Conservation (phyloP, 2,888 invertebrate species). For the Oscheius onirici region DNA sequence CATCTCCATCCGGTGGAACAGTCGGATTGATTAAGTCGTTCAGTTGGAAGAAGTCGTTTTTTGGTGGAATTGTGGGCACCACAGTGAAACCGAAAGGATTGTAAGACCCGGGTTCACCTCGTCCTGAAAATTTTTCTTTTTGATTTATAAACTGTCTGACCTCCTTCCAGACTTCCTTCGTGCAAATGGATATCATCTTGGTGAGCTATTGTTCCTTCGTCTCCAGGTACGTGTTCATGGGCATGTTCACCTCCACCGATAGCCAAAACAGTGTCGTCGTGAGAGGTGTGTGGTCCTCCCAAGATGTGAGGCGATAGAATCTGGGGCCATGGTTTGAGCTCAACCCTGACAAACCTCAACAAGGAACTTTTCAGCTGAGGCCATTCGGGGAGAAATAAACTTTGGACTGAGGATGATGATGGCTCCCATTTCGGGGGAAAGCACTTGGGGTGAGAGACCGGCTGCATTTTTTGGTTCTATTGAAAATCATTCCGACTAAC, state of each 20-base stretch:
- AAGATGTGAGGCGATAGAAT: slow-evolving; percentile 10
- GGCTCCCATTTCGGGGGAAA: slow-evolving; percentile 9
- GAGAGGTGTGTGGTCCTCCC: slow-evolving; percentile 12
- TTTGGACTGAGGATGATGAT: slow-evolving; percentile 10
- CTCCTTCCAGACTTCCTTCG: slow-evolving; percentile 2
- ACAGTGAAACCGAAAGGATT: slow-evolving; percentile 11
- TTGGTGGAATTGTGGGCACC: slow-evolving; percentile 7
- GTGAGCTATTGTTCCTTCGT: slow-evolving; percentile 7
- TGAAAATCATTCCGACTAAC: not conserved
- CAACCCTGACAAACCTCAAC: not conserved
- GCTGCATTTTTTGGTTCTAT: not conserved
- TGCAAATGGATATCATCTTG: slow-evolving; percentile 13
- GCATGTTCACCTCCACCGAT: slow-evolving; percentile 9
- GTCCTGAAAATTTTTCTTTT: not conserved
- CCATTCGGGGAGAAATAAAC: slow-evolving; percentile 5
- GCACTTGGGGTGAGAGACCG: slow-evolving; percentile 11
- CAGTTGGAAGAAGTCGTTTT: slow-evolving; percentile 6
- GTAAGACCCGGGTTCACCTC: not conserved
- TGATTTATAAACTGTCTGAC: not conserved
- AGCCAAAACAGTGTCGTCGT: slow-evolving; percentile 7
- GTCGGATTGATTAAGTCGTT: slow-evolving; percentile 14
- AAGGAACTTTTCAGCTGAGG: slow-evolving; percentile 11
- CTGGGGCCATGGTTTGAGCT: not conserved
- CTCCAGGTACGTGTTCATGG: slow-evolving; percentile 3
- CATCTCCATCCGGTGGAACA: slow-evolving; percentile 3